phyloP scores from a whole-genome alignment of 2,797 vertebrate species.

The Falco biarmicus region DNA sequence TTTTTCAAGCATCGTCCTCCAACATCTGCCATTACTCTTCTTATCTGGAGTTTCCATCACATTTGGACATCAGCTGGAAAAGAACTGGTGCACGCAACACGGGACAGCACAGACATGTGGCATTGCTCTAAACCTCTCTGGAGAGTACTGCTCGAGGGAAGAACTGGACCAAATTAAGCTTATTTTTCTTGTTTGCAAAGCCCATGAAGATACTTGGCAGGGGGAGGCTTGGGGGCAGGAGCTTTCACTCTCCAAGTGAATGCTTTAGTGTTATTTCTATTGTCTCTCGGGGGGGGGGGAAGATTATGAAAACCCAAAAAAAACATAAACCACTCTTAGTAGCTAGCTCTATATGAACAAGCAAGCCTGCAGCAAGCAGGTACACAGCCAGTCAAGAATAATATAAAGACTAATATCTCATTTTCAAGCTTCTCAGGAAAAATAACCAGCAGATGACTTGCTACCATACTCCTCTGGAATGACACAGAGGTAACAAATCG shows the following conservation, averaged over 20 bases:
- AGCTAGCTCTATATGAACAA: not conserved
- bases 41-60: not conserved
- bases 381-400: not conserved
- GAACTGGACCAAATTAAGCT: not conserved
- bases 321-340: not conserved
- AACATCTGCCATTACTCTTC: not conserved
- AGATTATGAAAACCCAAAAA: too few relatives aligned
- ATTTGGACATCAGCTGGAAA: not conserved
- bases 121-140: not conserved
- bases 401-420: not conserved
- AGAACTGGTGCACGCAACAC: not conserved
- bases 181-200: slow-evolving; percentile 5
- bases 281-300: not conserved
- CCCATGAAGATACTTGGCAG: not conserved
- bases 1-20: not conserved
- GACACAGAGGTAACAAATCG: not conserved
- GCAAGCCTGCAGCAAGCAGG: not conserved
- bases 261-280: not conserved
- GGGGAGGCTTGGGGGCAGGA: not conserved
- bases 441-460: not conserved
- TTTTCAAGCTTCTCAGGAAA: not conserved
- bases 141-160: not conserved
- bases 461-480: not conserved
- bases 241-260: not conserved
- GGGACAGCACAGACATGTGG: not conserved